Evolutionary conservation across 1,140 invertebrate species (phyloP).

Genomic region (Zaprionus inermis): DNA sequence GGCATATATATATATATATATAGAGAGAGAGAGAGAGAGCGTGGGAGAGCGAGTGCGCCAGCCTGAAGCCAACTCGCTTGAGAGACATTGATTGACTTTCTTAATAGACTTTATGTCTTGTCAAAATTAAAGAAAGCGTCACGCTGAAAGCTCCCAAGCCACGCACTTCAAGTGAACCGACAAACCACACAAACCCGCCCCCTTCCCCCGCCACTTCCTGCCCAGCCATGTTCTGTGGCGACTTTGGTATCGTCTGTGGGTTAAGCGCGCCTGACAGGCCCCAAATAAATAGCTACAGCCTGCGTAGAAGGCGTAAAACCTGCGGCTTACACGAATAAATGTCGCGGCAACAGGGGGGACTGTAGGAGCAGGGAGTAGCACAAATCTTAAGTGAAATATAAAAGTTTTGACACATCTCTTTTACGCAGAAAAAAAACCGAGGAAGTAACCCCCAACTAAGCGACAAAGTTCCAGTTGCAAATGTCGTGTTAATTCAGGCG

Average conservation of each 20-base stretch:
- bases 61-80: conserved; percentile 71
- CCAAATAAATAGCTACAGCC: conserved; percentile 30
- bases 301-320: conserved; percentile 11
- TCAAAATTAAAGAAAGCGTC: conserved; percentile 78
- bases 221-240: conserved; percentile 25
- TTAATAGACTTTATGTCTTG: conserved; percentile 83
- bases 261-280: conserved; percentile 35
- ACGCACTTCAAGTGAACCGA: conserved; percentile 6
- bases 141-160: conserved; percentile 33
- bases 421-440: conserved; percentile 1
- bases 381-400: conserved; percentile 44
- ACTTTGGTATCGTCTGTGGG: conserved; percentile 22
- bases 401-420: conserved; percentile 32
- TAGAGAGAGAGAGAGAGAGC: neutral
- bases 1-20: too few relatives aligned
- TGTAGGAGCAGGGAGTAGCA: neutral
- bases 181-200: neutral
- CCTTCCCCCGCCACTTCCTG: neutral
- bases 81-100: conserved; percentile 83
- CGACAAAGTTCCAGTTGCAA: conserved; percentile 12
- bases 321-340: conserved; percentile 23
- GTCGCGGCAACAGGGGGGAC: neutral
- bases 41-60: neutral
- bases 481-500: conserved; percentile 6
- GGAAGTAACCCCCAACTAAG: neutral